Evolutionary conservation across 1,140 invertebrate genomes (phyloP), one percentile per base, ranked within the genome.

Genomic region (Cotesia glomerata): DNA sequence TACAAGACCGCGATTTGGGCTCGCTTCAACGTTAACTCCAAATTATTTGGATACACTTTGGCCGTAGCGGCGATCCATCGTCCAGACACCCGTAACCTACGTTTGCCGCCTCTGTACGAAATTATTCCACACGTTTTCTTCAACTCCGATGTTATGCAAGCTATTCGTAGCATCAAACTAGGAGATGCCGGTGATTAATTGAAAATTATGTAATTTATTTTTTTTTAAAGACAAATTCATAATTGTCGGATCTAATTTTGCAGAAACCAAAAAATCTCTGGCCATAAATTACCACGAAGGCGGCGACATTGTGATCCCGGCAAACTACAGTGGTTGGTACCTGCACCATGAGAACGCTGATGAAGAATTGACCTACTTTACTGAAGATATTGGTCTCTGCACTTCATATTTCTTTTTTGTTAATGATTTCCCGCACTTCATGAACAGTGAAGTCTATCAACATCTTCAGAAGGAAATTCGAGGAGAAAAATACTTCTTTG

Each of bases 351-450:
- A 89, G 32, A 77, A 88, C 68, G 79, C 74, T 11, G 88, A 89
- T 70, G 84, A 88, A 68, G 82, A 88, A 51, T 26, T 94, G 32
- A 85, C 84, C 45, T 94, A 94, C 80, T 94, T 91, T 85, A 90
- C 89, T 0, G 91, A 94, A 76, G 93, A 93, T 81, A 80, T 90
- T 70, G 90, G 89, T 59, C 82, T 93, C 13, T 94, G 93, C 79
- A 75, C 88, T 1, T 90, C 89, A 74, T 93, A 94, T 83, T 93
- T 91, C 81, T 89, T 91, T 75, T 82, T 85, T 65, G 88, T 91
- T 58, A 73, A 92, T 36, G 85, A 90, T 18, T 91, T 89, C 74
- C 92, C 93, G 2, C 87, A 84, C 77, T 93, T 90, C 89, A 85
- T 91, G 62, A 86, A 83, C 74, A 85, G 87, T 72, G 82, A 89